Evolutionary conservation across 2,113 vertebrate genomes (phyloP).

Genomic region (Cyprinodon brontotheroides): DNA sequence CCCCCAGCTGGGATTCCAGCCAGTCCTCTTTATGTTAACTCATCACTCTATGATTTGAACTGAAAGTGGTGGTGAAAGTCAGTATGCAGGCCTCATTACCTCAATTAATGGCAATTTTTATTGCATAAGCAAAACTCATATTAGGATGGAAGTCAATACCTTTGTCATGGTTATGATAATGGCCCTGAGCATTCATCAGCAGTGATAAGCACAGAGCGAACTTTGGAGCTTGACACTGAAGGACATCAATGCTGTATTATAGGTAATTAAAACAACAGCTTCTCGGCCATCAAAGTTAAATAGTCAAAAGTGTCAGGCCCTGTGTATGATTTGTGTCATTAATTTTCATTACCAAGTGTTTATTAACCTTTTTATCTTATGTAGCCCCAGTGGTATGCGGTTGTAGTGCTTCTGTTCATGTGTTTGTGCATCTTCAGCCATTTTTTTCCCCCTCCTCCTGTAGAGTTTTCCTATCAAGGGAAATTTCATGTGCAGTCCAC

Average conservation of each 20-base stretch:
- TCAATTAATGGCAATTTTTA: conserved; percentile 74
- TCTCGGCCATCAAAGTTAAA: conserved; percentile 67
- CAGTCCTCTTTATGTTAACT: conserved; percentile 58
- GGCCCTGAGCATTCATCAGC: conserved; percentile 62
- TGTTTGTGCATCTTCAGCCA: conserved; percentile 22
- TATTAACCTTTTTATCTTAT: conserved; percentile 73
- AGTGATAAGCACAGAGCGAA: conserved; percentile 52
- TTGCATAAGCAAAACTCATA: conserved; percentile 75
- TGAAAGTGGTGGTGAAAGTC: conserved; percentile 64
- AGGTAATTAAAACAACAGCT: conserved; percentile 67
- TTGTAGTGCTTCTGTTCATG: conserved; percentile 9
- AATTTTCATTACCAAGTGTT: conserved; percentile 73
- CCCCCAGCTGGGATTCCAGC: conserved; percentile 40
- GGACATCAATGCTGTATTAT: conserved; percentile 66
- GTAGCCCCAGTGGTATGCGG: conserved; percentile 30
- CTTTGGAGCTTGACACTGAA: conserved; percentile 66
- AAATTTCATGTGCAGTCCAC: conserved; percentile 59
- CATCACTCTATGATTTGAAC: conserved; percentile 71
- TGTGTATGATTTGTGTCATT: conserved; percentile 74
- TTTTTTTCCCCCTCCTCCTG: conserved; percentile 49
- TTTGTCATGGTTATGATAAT: conserved; percentile 72
- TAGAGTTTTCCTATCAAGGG: conserved; percentile 52
- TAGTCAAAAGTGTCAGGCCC: conserved; percentile 65
- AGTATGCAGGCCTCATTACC: conserved; percentile 73
- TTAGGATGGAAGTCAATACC: conserved; percentile 72